Percentiles rank a stretch among this genome's conserved stretches.
These are phyloP conservation scores for Xestia c-nigrum DNA, from an alignment of 2,888 invertebrate genomes.

Conservation along the genomic window DNA sequence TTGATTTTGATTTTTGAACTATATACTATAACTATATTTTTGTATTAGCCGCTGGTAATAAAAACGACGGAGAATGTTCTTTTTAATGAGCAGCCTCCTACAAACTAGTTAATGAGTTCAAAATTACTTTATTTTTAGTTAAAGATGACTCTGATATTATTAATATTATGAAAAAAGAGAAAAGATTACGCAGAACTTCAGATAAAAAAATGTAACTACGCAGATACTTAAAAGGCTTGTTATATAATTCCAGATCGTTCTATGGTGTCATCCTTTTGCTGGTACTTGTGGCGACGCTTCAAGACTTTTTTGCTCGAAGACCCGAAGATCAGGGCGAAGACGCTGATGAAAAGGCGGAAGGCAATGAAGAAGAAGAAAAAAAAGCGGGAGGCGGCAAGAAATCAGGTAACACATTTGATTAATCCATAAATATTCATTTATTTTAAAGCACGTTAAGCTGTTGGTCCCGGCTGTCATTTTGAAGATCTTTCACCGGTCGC, in stretches of 20 bases:
- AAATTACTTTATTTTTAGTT: slow-evolving; percentile 16
- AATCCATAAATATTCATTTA: background rate
- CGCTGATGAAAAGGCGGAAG: slow-evolving; percentile 70
- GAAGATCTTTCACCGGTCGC: too few relatives aligned
- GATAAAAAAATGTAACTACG: too few relatives aligned
- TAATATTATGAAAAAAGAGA: background rate
- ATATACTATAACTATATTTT: too few relatives aligned
- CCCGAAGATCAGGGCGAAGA: slow-evolving; percentile 71
- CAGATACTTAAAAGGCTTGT: background rate
- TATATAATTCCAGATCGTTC: slow-evolving; percentile 78
- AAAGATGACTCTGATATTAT: background rate
- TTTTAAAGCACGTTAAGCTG: too few relatives aligned
- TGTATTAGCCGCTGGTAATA: background rate
- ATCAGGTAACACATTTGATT: slow-evolving; percentile 66
- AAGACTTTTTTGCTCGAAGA: slow-evolving; percentile 81
- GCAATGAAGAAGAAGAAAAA: slow-evolving; percentile 66
- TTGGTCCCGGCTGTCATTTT: too few relatives aligned
- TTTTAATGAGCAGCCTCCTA: slow-evolving; percentile 28
- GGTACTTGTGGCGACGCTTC: slow-evolving; percentile 85
- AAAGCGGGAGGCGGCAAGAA: slow-evolving; percentile 62
- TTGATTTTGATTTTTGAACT: too few relatives aligned
- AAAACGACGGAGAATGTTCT: background rate
- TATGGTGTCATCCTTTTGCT: slow-evolving; percentile 83
- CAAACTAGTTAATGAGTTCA: background rate
- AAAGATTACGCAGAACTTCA: background rate